These are phyloP conservation scores for Paraplagusia blochii DNA, from an alignment of 2,113 vertebrate genomes.

Conservation along the genomic window DNA sequence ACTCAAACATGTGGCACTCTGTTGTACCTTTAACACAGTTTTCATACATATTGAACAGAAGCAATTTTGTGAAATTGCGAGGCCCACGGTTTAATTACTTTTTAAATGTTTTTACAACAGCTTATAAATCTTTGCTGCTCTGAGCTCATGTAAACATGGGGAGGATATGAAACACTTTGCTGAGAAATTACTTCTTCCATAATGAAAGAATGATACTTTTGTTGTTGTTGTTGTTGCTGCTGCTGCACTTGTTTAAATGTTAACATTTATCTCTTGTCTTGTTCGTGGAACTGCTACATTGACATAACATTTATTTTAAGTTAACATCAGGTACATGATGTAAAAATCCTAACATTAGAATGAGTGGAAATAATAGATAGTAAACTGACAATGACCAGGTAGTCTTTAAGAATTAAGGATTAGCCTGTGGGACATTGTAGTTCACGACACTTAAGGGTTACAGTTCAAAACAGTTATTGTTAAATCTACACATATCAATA, in stretches of 20 bases:
- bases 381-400: too few relatives aligned
- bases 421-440: too few relatives aligned
- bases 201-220: not conserved
- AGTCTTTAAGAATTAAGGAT: too few relatives aligned
- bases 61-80: constrained; percentile 5
- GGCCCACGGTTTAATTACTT: constrained; percentile 28
- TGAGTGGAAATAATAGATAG: too few relatives aligned
- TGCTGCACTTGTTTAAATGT: not conserved
- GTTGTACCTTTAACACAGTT: constrained; percentile 12
- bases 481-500: too few relatives aligned
- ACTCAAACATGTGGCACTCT: constrained; percentile 2
- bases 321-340: not conserved
- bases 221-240: not conserved
- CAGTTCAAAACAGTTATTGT: too few relatives aligned
- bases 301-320: not conserved
- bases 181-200: not conserved
- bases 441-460: too few relatives aligned
- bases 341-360: too few relatives aligned
- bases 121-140: constrained; percentile 9
- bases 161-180: not conserved
- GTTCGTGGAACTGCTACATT: not conserved
- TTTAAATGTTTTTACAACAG: constrained; percentile 27
- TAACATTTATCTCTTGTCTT: not conserved
- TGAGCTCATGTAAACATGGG: constrained; percentile 5
- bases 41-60: constrained; percentile 20